A percentile compares a stretch with the other conserved stretches of the same genome.
Conservation (phyloP, 2,888 invertebrate genomes). For the Chloromyia formosa region DNA sequence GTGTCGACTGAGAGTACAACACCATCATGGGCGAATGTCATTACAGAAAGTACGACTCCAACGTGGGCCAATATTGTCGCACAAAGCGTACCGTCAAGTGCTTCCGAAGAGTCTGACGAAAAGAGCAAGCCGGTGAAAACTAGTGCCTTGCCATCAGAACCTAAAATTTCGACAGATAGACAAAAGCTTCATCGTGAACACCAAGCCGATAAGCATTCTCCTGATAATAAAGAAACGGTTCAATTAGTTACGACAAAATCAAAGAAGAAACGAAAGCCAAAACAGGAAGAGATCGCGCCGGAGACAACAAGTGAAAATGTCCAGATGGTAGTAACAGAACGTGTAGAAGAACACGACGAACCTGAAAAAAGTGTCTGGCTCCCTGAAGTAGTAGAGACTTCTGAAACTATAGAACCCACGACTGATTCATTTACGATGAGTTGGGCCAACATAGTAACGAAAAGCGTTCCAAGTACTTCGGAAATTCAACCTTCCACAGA, state of each 20-base stretch:
- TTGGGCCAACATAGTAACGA: too few relatives aligned
- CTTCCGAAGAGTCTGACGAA: too few relatives aligned
- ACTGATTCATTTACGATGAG: too few relatives aligned
- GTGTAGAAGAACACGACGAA: too few relatives aligned
- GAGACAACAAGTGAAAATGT: background rate
- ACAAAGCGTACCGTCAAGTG: background rate
- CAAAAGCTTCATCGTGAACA: background rate
- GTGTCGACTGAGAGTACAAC: background rate
- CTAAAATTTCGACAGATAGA: too few relatives aligned
- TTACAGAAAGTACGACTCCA: background rate
- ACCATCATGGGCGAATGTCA: conserved; percentile 5
- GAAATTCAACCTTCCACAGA: too few relatives aligned
- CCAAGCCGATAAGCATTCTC: background rate
- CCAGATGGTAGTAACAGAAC: background rate
- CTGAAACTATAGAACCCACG: too few relatives aligned
- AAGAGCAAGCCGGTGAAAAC: too few relatives aligned
- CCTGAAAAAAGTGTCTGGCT: too few relatives aligned
- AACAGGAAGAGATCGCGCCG: background rate
- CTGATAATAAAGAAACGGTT: background rate
- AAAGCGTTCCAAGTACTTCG: too few relatives aligned
- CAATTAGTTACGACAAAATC: background rate
- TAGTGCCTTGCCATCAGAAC: too few relatives aligned
- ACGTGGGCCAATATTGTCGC: background rate
- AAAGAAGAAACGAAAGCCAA: background rate
- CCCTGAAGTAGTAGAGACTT: too few relatives aligned